A percentile compares a stretch with the other conserved stretches of the same genome.
These are phyloP conservation scores for Virgularia gustaviana DNA, from an alignment of 92 coral and sea anemone species.

Conservation along the genomic window DNA sequence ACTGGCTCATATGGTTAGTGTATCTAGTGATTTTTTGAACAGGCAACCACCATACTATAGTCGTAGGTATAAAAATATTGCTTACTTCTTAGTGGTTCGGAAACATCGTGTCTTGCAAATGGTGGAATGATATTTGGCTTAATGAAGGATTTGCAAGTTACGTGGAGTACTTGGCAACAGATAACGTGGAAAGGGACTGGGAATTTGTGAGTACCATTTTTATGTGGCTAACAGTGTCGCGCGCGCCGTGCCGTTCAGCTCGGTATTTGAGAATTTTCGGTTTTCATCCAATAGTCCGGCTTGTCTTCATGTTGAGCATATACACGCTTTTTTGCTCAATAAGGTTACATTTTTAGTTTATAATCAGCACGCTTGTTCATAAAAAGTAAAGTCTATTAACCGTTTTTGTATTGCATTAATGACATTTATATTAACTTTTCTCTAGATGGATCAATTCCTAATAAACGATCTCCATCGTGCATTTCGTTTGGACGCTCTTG, in stretches of 20 bases:
- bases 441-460: conserved; percentile 81
- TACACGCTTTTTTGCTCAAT: neutral
- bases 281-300: too few species aligned
- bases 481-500: conserved; percentile 78
- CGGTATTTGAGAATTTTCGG: too few species aligned
- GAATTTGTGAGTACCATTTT: conserved; percentile 57
- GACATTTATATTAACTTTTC: neutral
- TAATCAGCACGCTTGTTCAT: too few species aligned
- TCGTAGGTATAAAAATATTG: neutral
- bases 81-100: conserved; percentile 77
- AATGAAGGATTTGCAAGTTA: conserved; percentile 94
- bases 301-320: neutral
- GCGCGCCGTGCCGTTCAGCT: too few species aligned
- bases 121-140: conserved; percentile 98
- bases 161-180: conserved; percentile 77
- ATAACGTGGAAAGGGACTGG: conserved; percentile 88
- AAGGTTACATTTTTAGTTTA: neutral
- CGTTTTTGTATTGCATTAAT: neutral
- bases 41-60: too few species aligned
- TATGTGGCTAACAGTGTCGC: too few species aligned
- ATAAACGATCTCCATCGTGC: conserved; percentile 69
- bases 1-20: conserved; percentile 90
- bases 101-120: conserved; percentile 80
- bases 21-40: too few species aligned
- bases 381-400: too few species aligned